Evolutionary conservation across 2,888 invertebrate genomes (phyloP), one percentile per base, ranked within the genome.

Genomic region (Trichogramma evanescens): DNA sequence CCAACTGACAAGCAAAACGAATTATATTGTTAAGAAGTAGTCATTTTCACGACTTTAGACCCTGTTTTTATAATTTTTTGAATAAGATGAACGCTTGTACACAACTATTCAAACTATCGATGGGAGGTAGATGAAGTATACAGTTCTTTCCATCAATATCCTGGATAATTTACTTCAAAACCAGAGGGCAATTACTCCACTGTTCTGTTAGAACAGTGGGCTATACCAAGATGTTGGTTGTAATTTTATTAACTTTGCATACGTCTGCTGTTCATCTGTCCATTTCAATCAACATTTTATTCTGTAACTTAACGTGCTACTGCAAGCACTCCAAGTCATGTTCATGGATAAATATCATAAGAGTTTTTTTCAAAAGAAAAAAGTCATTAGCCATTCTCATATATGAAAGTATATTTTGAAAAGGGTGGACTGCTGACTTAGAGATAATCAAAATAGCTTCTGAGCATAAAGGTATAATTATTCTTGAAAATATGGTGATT

Each of bases 231-330:
- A 99, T 79, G 93, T 97, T 45, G 94, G 96, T 79, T 99, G 98
- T 82, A 94, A 98, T 79, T 95, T 95, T 77, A 91, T 99, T 71
- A 97, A 98, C 80, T 89, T 97, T 77, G 97, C 97, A 6, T 98
- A 98, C 80, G 97, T 95, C 40, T 91, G 95, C 78, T 94, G 94
- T 80, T 89, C 92, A 66, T 95, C 95, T 43, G 84, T 86, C n/a
- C 82, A 82, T 56, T 82, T 93, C 50, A 87, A 87, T 65, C 86
- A 84, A 70, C 86, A 82, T 67, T 83, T 89, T 68, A 90, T 77
- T 93, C 51, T 84, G 91, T 39, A n/a, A n/a, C n/a, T n/a, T n/a
- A n/a, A n/a, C n/a, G n/a, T n/a, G n/a, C n/a, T n/a, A n/a, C n/a
- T n/a, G n/a, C n/a, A n/a, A n/a, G n/a, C n/a, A 87, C 87, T 9